These are phyloP conservation scores for Idaea biselata DNA, from an alignment of 2,888 invertebrate genomes.

Conservation along the genomic window DNA sequence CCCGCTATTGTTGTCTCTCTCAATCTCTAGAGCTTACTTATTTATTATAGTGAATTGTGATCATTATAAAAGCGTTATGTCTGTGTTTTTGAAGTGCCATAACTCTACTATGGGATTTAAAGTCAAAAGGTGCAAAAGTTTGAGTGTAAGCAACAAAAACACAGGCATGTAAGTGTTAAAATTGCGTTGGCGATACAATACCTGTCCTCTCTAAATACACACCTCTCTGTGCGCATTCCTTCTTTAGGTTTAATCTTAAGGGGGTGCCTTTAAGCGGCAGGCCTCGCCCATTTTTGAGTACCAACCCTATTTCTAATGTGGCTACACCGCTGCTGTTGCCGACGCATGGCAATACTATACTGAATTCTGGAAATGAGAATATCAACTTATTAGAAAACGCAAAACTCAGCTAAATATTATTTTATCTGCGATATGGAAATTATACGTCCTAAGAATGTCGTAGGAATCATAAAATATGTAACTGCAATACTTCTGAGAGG, in stretches of 20 bases:
- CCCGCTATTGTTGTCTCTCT: slow-evolving; percentile 5
- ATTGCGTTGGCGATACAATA: slow-evolving; percentile 82
- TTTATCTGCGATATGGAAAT: slow-evolving; percentile 7
- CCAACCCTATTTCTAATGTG: slow-evolving; percentile 91
- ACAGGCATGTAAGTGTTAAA: slow-evolving; percentile 75
- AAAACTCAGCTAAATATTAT: too few species aligned
- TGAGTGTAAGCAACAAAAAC: slow-evolving; percentile 44
- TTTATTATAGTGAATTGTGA: slow-evolving; percentile 21
- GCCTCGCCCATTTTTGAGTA: slow-evolving; percentile 90
- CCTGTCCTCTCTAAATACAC: slow-evolving; percentile 85
- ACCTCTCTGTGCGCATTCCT: slow-evolving; percentile 97
- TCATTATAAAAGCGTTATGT: slow-evolving; percentile 54
- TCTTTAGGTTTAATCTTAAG: slow-evolving; percentile 90
- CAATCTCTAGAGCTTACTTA: slow-evolving; percentile 22
- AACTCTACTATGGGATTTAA: background rate
- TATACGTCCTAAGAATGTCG: slow-evolving; percentile 4
- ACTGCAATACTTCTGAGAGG: too few species aligned
- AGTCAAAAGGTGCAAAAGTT: background rate
- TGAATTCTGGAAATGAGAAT: slow-evolving; percentile 85
- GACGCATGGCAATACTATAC: slow-evolving; percentile 91
- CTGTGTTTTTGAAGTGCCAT: slow-evolving; percentile 44
- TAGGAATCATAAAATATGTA: slow-evolving; percentile 6
- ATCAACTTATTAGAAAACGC: too few species aligned
- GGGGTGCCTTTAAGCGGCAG: slow-evolving; percentile 92
- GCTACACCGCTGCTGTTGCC: slow-evolving; percentile 94